These are phyloP conservation scores for Philereme transversata DNA, from an alignment of 2,888 invertebrate species.

Conservation along the genomic window DNA sequence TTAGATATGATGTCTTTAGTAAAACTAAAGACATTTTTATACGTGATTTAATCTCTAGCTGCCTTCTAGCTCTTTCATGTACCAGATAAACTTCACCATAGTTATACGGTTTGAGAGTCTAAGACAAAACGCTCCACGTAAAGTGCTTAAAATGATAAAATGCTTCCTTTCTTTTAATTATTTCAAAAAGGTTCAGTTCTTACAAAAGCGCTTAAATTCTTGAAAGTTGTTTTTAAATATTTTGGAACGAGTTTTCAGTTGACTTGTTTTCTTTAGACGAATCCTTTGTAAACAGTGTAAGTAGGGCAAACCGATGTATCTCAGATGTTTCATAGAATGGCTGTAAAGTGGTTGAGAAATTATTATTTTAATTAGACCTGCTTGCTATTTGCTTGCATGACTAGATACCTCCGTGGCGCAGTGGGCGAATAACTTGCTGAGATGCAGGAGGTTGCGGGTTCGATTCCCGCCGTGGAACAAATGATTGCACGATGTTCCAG, in stretches of 20 bases:
- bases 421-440: too few relatives aligned
- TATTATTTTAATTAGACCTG: slow-evolving; percentile 24
- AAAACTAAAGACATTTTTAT: too few relatives aligned
- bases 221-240: slow-evolving; percentile 18
- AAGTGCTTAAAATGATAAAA: slow-evolving; percentile 4
- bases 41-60: too few relatives aligned
- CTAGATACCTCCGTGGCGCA: too few relatives aligned
- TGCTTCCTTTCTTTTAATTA: slow-evolving; percentile 1
- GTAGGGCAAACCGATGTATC: slow-evolving; percentile 17
- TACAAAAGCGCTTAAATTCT: slow-evolving; percentile 1
- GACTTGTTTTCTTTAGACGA: slow-evolving; percentile 27
- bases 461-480: too few relatives aligned
- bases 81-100: too few relatives aligned
- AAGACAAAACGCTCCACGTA: neutral
- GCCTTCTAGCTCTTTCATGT: too few relatives aligned
- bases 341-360: slow-evolving; percentile 12
- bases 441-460: too few relatives aligned
- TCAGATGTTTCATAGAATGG: slow-evolving; percentile 14
- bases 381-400: neutral
- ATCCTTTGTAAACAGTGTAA: slow-evolving; percentile 26
- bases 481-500: too few relatives aligned
- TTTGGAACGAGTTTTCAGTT: slow-evolving; percentile 30
- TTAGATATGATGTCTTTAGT: too few relatives aligned
- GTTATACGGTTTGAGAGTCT: neutral
- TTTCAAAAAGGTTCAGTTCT: slow-evolving; percentile 8